Base-by-base conservation (phyloP, 2,888 invertebrate species). In the Lithophane semibrunnea region DNA sequence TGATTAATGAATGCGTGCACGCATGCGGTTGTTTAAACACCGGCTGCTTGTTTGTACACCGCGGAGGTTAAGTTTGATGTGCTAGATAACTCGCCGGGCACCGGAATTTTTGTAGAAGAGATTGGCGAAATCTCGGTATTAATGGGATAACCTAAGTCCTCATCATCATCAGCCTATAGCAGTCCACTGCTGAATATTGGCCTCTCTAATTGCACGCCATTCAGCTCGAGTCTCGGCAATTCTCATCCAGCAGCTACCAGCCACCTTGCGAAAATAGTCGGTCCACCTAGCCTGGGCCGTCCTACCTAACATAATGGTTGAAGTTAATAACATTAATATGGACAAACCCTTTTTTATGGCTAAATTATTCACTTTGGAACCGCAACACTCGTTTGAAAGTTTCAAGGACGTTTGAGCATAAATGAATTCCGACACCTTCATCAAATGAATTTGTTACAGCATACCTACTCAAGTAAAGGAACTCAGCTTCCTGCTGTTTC, bases 401-500 rank as follows among this genome's bases (percentile, higher is more conserved):
- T 86, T 81, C 82, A 86, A 88, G 80, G 84, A 75, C 80, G 76
- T 79, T 85, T 76, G 63, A 79, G 64, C 54, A 76, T 80, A 82
- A 73, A 68, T 67, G 0, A 80, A 73, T 82, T 83, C 71, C 60
- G 67, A 84, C 64, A 82, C 58, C 42, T 58, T 49, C n/a, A 68
- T 67, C 37, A 70, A 76, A 70, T 76, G 75, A 82, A 83, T 85
- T 84, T 77, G 84, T 82, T 86, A 83, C 71, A 80, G 82, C 69
- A 29, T 69, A 81, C 37, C 37, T 37, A 37, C 68, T 75, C 79
- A 90, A 87, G 90, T 88, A 88, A 90, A 90, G 90, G 87, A 91
- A 91, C 88, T 83, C 70, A 73, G 84, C 86, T 92, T 91, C 90
- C 91, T 83, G 80, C 58, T 76, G 79, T 88, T 69, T 85, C 80